Evolutionary conservation across 2,888 invertebrate genomes (phyloP).

Genomic region (Xanthorhoe spadicearia): DNA sequence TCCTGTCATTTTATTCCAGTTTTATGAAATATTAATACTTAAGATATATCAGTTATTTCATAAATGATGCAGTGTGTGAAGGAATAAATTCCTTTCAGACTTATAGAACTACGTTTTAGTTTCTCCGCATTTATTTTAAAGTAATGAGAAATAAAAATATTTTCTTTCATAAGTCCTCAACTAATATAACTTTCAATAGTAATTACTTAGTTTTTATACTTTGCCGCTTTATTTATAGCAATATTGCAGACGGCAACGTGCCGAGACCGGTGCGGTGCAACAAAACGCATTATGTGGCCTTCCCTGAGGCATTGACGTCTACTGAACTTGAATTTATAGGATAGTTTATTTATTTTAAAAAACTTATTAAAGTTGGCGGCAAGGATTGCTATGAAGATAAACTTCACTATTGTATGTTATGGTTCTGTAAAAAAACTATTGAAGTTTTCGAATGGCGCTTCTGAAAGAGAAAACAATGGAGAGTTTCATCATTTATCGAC

Average conservation of each 20-base stretch:
- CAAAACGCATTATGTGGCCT: constrained; percentile 50
- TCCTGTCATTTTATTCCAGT: background rate
- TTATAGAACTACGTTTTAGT: no score
- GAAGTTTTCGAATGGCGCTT: background rate
- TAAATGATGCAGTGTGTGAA: background rate
- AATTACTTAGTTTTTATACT: background rate
- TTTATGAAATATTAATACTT: background rate
- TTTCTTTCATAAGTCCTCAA: background rate
- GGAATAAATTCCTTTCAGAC: no score
- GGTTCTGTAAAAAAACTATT: background rate
- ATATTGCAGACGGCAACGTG: constrained; percentile 40
- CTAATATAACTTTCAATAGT: background rate
- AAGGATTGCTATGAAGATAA: constrained; percentile 17
- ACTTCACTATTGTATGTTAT: background rate
- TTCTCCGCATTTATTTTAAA: no score
- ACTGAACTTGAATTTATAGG: constrained; percentile 28
- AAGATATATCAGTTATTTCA: background rate
- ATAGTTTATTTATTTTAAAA: constrained; percentile 34
- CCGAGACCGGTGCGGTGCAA: constrained; percentile 45
- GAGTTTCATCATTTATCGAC: background rate
- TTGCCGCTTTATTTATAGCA: background rate
- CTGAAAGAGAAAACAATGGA: background rate
- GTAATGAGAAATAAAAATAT: no score
- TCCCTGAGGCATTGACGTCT: constrained; percentile 41
- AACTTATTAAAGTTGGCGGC: constrained; percentile 34